A percentile compares a stretch with the other conserved stretches of the same genome.
Conservation (phyloP, 2,797 vertebrate species). For the Ctenopoma kingsleyae region DNA sequence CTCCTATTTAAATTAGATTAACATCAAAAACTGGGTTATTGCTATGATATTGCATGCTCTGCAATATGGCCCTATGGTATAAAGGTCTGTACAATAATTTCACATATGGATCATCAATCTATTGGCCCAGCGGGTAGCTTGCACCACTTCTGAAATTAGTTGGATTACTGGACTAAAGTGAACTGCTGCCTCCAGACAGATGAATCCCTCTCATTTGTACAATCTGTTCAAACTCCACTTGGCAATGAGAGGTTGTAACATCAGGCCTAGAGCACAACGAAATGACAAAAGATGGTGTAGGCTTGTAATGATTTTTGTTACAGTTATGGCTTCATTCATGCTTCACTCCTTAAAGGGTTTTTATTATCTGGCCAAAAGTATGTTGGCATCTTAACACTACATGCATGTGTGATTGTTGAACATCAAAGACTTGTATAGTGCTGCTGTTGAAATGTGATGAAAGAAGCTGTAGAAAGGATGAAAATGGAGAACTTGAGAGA, state of each 20-base stretch:
- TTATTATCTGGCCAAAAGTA: constrained; percentile 36
- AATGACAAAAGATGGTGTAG: constrained; percentile 74
- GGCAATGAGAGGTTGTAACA: constrained; percentile 78
- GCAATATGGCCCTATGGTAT: constrained; percentile 25
- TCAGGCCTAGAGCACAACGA: constrained; percentile 73
- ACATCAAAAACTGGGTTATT: constrained; percentile 34
- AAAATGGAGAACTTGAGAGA: neutral
- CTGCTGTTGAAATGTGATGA: neutral
- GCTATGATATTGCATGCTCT: constrained; percentile 27
- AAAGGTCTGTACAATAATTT: constrained; percentile 61
- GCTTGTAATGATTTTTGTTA: constrained; percentile 68
- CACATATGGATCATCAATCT: constrained; percentile 70
- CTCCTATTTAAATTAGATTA: constrained; percentile 32
- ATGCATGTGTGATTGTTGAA: constrained; percentile 8
- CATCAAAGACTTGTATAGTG: neutral
- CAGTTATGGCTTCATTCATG: constrained; percentile 65
- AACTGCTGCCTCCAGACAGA: constrained; percentile 71
- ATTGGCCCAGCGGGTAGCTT: constrained; percentile 64
- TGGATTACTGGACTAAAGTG: constrained; percentile 70
- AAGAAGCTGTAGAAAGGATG: neutral
- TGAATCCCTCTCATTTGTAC: constrained; percentile 72
- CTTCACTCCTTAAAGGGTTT: constrained; percentile 59
- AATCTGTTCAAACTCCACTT: constrained; percentile 78
- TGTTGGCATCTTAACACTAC: constrained; percentile 5
- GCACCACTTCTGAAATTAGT: constrained; percentile 70